Evolutionary conservation across 1,140 invertebrate genomes (phyloP), one percentile per base, ranked within the genome.

Genomic region (Drosophila rhopaloa): DNA sequence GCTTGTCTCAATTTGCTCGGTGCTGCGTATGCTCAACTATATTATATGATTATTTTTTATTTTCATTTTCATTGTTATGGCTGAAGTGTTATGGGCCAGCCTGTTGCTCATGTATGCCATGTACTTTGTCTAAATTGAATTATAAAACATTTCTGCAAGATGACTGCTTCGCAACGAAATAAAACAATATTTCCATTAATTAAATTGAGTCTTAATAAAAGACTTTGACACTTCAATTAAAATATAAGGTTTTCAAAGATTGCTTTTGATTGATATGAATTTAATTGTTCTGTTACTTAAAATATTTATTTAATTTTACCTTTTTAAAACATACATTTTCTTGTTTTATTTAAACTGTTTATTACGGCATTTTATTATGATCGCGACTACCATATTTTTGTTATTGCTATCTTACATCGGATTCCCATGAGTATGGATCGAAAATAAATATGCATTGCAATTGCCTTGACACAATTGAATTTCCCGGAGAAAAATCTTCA

Each of bases 11-110:
- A 82, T 88, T 86, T 79, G 83, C 60, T 66, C 59, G 48, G 51
- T 54, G 58, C 44, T 80, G 81, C 76, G 77, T 81, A 76, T 81
- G 82, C 81, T 65, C 67, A 79, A 88, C 76, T 88, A 79, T 66
- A 76, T 79, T 72, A 85, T 76, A 86, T 73, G 82, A 82, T 86
- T 88, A 88, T 79, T 82, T 86, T 86, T 86, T 82, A 88, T 86
- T 63, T 72, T 81, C 82, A 79, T 81, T 71, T 78, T 85, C 83
- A 85, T 85, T 85, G 82, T 85, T 88, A 85, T 78, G 75, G 48
- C 81, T 59, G 57, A 58, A 81, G 81, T 76, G 81, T 80, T 83
- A 76, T 83, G 81, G 66, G 66, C 50, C 78, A 82, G 83, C 79
- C 82, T 86, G 82, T 86, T 86, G 82, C 82, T 70, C 57, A 44